Percentiles rank a stretch among this genome's conserved stretches.
Conservation (phyloP, 2,113 vertebrate species). For the Galeopterus variegatus region DNA sequence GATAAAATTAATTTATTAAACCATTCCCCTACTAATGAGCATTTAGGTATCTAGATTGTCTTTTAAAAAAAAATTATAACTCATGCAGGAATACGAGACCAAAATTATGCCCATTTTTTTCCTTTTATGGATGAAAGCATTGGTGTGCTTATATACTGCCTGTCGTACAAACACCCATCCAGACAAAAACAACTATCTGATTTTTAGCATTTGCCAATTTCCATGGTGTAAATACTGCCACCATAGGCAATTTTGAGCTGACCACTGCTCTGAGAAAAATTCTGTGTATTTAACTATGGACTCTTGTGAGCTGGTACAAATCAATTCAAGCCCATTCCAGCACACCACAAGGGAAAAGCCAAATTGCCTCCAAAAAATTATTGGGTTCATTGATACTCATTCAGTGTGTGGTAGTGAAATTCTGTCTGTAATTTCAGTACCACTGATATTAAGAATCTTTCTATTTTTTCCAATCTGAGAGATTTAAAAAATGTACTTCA, state of each 20-base stretch:
- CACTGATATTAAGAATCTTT: conserved; percentile 41
- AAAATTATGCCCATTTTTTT: conserved; percentile 47
- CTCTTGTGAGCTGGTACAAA: background rate
- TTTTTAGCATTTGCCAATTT: conserved; percentile 42
- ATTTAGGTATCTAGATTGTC: background rate
- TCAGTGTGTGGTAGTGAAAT: background rate
- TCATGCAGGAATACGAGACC: background rate
- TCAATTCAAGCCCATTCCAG: background rate
- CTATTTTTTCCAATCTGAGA: background rate
- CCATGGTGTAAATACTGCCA: conserved; percentile 15
- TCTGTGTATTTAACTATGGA: conserved; percentile 39
- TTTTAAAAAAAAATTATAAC: background rate
- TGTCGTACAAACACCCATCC: background rate
- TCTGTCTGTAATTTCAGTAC: background rate
- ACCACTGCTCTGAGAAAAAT: background rate
- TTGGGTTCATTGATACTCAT: background rate
- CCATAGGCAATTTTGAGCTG: background rate
- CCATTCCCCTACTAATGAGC: background rate
- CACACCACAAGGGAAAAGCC: background rate
- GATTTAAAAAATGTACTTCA: conserved; percentile 41
- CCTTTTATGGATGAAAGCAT: conserved; percentile 20
- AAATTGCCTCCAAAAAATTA: conserved; percentile 36
- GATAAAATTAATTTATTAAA: background rate
- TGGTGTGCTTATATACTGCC: conserved; percentile 22
- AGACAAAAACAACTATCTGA: background rate